Percentiles rank a stretch among this genome's conserved stretches.
These are phyloP conservation scores for Drosophila colorata DNA, from an alignment of 2,888 invertebrate species.

Conservation along the genomic window DNA sequence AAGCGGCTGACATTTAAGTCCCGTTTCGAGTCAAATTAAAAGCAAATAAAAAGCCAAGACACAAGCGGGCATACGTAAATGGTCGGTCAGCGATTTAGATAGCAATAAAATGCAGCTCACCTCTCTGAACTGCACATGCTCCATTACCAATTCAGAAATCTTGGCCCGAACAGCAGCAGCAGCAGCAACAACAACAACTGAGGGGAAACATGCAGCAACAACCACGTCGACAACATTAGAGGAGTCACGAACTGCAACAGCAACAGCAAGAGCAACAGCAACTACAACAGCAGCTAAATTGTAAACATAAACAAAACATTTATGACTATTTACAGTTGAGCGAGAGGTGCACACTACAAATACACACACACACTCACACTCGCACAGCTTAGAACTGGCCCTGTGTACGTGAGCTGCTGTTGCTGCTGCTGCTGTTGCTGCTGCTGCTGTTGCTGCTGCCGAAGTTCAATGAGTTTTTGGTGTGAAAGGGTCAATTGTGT, in stretches of 20 bases:
- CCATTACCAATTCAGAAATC: slow-evolving; percentile 77
- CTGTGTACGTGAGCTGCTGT: slow-evolving; percentile 55
- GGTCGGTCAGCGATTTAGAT: slow-evolving; percentile 73
- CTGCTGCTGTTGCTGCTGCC: slow-evolving; percentile 50
- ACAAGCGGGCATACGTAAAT: slow-evolving; percentile 58
- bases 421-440: slow-evolving; percentile 29
- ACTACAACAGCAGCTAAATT: slow-evolving; percentile 72
- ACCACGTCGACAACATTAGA: slow-evolving; percentile 77
- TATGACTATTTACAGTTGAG: slow-evolving; percentile 79
- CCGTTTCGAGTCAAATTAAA: slow-evolving; percentile 72
- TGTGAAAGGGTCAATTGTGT: slow-evolving; percentile 80
- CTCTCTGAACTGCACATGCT: slow-evolving; percentile 76
- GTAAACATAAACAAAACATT: slow-evolving; percentile 80
- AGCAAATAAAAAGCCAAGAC: slow-evolving; percentile 71
- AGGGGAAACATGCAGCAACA: slow-evolving; percentile 58
- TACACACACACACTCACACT: slow-evolving; percentile 24
- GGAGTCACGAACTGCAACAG: slow-evolving; percentile 74
- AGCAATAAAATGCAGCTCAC: slow-evolving; percentile 76
- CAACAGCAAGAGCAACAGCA: slow-evolving; percentile 43
- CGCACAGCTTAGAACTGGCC: slow-evolving; percentile 31
- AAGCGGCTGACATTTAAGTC: slow-evolving; percentile 64
- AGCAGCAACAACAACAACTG: slow-evolving; percentile 50
- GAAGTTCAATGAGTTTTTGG: slow-evolving; percentile 77
- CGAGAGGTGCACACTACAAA: slow-evolving; percentile 46
- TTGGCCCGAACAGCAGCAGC: slow-evolving; percentile 54